These are phyloP conservation scores for Oxyruncus cristatus DNA, from an alignment of 2,113 vertebrate genomes.

Conservation along the genomic window DNA sequence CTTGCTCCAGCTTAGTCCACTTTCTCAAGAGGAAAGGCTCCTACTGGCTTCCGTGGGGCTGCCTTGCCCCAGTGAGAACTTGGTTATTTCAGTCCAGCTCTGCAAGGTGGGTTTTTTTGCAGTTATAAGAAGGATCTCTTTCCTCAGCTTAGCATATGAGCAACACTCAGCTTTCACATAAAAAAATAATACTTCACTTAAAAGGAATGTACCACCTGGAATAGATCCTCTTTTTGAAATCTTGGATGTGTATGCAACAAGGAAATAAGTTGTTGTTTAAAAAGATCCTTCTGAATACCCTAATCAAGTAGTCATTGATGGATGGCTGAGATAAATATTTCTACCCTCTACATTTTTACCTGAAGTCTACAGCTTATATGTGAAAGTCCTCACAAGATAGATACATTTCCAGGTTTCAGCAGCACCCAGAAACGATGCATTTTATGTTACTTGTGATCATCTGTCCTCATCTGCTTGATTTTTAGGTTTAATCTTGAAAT, in stretches of 20 bases:
- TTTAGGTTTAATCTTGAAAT: conserved; percentile 43
- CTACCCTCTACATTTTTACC: not conserved
- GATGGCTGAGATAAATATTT: not conserved
- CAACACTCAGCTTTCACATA: not conserved
- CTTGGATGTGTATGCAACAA: not conserved
- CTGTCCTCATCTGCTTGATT: conserved; percentile 42
- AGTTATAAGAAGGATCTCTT: not conserved
- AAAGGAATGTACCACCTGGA: not conserved
- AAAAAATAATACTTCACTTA: not conserved
- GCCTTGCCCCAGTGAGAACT: not conserved
- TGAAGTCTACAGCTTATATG: not conserved
- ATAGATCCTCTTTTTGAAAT: not conserved
- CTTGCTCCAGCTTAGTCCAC: not conserved
- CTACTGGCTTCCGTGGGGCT: not conserved
- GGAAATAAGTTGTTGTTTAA: not conserved
- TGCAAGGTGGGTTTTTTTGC: not conserved
- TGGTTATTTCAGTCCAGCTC: not conserved
- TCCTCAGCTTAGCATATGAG: not conserved
- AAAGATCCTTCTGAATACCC: conserved; percentile 24
- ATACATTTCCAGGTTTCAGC: not conserved
- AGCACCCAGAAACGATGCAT: not conserved
- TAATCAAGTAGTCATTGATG: conserved; percentile 48
- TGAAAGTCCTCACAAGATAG: not conserved
- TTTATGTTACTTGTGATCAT: conserved; percentile 14
- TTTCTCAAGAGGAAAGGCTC: not conserved